Evolutionary conservation across 2,797 vertebrate species (phyloP), one percentile per base, ranked within the genome.

Genomic region (Podarcis siculus): DNA sequence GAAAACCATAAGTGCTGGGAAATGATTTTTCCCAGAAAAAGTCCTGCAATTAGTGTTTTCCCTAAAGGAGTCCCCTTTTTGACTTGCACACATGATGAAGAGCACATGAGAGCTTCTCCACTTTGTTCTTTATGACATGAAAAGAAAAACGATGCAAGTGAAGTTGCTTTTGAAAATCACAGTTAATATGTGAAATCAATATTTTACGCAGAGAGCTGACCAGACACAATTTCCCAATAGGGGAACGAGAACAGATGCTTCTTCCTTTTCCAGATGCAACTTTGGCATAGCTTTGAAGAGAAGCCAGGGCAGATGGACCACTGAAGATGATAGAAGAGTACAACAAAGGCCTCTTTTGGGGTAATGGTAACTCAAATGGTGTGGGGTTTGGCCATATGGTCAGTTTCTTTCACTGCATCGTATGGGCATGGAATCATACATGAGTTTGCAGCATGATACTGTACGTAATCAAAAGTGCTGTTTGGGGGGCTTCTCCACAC

Each of bases 211-310:
- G 66, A 95, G 90, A 2, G 81, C 21, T 93, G 67, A 35, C 12
- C 25, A 89, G 25, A 87, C 7, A 79, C 1, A 86, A 45, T 37
- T 86, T 92, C 25, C 64, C 85, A 75, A 76, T 35, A 87, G 61
- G 32, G 19, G 72, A 73, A 73, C 2, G 72, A 73, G 72, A 73
- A 35, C 72, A 73, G 72, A 73, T 73, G 72, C 35, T 19, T 73
- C 72, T 73, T 73, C 35, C 72, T 73, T 37, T 73, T 27, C 35
- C 32, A 87, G 10, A 19, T 86, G 82, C 2, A 79, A 64, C 71
- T 92, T 91, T 86, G 89, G 73, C 83, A 87, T n/a, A 71, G 15
- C 35, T 88, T 93, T 84, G 58, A 90, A 90, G 79, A 87, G 85
- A 91, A 89, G 76, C 6, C 49, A 89, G 39, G 66, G 58, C 1